Evolutionary conservation across 2,797 vertebrate species (phyloP), one percentile per base, ranked within the genome.

Genomic region (Gallinago stenura): DNA sequence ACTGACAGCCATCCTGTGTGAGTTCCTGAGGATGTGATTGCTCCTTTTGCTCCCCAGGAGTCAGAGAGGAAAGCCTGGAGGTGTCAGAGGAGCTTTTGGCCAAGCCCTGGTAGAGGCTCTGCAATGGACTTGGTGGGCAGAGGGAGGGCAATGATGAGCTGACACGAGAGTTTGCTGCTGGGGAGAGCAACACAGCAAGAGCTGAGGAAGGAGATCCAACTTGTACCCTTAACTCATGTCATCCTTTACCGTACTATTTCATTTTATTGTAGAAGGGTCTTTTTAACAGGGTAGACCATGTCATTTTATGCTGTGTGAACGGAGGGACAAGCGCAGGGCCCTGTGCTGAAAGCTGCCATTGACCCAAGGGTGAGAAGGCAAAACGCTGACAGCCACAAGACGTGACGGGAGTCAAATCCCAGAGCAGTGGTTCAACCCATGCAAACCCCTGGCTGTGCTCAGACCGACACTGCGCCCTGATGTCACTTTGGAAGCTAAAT

Each of bases 341-440:
- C 26, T 39, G 17, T 60, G 68, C 48, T 89, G 56, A 83, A 91
- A 85, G 51, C 58, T 83, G 56, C 33, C 39, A 3, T 21, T 33
- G 43, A 73, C 39, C 50, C 70, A 66, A 16, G 33, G 83, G 43
- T 3, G 13, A 90, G 87, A 86, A 45, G 25, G 18, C 69, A 91
- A 91, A 88, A 94, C 31, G 31, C 50, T 1, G 0, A 31, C 6
- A 12, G 50, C 10, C 26, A 9, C 2, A 3, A 71, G 60, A 78
- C 0, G 0, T 22, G 69, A 61, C 0, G 0, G 33, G 37, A 93
- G 45, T 41, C 39, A 81, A 75, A 83, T 51, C 56, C 50, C 53
- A 17, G 2, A 51, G 73, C 0, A 0, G 13, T 25, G 14, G 70
- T n/a, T 81, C 0, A 0, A 72, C 9, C 15, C 6, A 0, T 43